Evolutionary conservation across 2,888 invertebrate species (phyloP).

Genomic region (Isotomurus palustris): DNA sequence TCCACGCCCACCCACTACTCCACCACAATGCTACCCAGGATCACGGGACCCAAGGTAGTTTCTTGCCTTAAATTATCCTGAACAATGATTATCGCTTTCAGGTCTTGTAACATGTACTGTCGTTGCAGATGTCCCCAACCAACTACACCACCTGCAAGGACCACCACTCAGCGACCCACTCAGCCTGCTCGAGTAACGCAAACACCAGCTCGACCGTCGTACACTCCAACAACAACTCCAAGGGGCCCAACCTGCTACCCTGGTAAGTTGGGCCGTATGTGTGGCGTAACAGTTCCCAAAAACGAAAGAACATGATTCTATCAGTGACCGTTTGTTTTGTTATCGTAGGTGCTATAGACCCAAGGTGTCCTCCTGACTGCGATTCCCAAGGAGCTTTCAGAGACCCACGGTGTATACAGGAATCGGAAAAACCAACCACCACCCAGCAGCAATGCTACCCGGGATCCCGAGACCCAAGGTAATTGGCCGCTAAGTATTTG

Average conservation of each 20-base stretch:
- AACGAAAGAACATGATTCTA: too few species aligned
- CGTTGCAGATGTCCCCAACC: slow-evolving; percentile 17
- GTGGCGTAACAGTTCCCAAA: too few species aligned
- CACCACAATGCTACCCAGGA: slow-evolving; percentile 19
- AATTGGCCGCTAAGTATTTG: not conserved
- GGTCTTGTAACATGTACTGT: slow-evolving; percentile 25
- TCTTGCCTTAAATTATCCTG: not conserved
- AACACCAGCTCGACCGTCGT: slow-evolving; percentile 10
- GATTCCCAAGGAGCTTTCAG: slow-evolving; percentile 11
- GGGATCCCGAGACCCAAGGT: slow-evolving; percentile 28
- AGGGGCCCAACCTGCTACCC: not conserved
- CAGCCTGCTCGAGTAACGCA: slow-evolving; percentile 7
- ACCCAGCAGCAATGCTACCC: slow-evolving; percentile 15
- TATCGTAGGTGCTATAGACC: slow-evolving; percentile 7
- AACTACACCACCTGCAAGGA: not conserved
- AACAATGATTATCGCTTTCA: not conserved
- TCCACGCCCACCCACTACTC: slow-evolving; percentile 25
- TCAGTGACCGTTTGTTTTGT: too few species aligned
- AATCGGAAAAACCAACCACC: slow-evolving; percentile 31
- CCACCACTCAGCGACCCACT: not conserved
- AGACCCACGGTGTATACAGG: not conserved
- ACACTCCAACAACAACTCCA: not conserved
- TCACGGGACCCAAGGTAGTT: slow-evolving; percentile 25
- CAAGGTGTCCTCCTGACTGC: slow-evolving; percentile 25
- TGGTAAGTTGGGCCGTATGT: not conserved